Evolutionary conservation across 1,140 invertebrate genomes (phyloP).

Genomic region (Gonioctena quinquepunctata): DNA sequence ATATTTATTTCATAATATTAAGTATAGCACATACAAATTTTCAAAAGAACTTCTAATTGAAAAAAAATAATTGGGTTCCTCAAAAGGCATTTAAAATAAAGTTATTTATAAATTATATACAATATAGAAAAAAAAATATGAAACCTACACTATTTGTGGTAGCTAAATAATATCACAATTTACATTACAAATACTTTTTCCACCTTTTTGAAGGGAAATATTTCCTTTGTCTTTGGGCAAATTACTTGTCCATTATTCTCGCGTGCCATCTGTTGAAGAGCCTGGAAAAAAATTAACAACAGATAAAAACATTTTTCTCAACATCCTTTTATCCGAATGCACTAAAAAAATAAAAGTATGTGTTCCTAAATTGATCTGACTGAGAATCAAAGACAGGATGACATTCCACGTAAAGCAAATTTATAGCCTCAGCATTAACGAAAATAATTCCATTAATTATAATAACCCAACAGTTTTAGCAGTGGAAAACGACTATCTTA

Average conservation of each 20-base stretch:
- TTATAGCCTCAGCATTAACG: too few relatives aligned
- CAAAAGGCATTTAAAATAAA: not conserved
- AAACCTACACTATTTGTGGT: conserved; percentile 7
- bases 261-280: conserved; percentile 83
- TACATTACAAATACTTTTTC: conserved; percentile 97
- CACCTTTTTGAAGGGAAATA: conserved; percentile 84
- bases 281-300: conserved; percentile 68
- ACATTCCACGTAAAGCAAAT: too few relatives aligned
- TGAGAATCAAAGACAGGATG: too few relatives aligned
- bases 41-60: not conserved
- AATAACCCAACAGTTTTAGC: too few relatives aligned
- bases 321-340: too few relatives aligned
- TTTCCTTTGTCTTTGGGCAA: conserved; percentile 90
- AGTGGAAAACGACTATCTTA: too few relatives aligned
- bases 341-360: too few relatives aligned
- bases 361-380: too few relatives aligned
- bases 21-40: conserved; percentile 15
- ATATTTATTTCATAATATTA: not conserved
- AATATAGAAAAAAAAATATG: not conserved
- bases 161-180: conserved; percentile 44
- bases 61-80: not conserved
- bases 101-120: conserved; percentile 1
- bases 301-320: too few relatives aligned
- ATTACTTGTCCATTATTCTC: conserved; percentile 86
- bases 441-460: too few relatives aligned